Evolutionary conservation across 2,113 vertebrate species (phyloP), one percentile per base, ranked within the genome.

Genomic region (Polypterus bichir): DNA sequence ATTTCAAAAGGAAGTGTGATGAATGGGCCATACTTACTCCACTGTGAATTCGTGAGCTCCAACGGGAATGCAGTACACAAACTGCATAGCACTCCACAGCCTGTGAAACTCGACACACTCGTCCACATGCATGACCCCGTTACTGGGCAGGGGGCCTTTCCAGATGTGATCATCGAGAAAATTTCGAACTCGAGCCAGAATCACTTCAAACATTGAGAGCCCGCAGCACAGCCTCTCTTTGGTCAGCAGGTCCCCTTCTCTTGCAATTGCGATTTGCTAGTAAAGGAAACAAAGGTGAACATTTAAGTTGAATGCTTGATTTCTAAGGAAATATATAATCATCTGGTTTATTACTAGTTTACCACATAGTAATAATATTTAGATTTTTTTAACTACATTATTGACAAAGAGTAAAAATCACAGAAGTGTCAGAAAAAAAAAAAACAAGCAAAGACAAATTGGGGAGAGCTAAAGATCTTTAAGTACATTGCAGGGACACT

Each of bases 41-140:
- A 92, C 89, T 0, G 91, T 93, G 76, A 93, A 93, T 73, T 93
- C 91, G 0, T 93, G 87, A 0, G 89, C 82, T 48, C 91, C 91
- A 65, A 93, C 91, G 0, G 91, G 91, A 74, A 93, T 93, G 77
- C 91, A 93, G 77, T 93, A 93, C 7, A 93, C 91, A 1, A 93
- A 93, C 72, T 93, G 91, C 91, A 93, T 93, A 1, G 90, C 91
- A 0, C 91, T 92, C 91, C 90, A 92, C 6, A 93, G 84, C 7
- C 91, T 74, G 64, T 93, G 91, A 65, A 93, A 92, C 62, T 93
- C 90, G 64, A 90, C 90, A 0, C 91, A 93, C 68, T 93, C 91
- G 0, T 93, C 91, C 75, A 93, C 90, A 0, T 93, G 91, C 91
- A 92, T 92, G 71, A 93, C 91, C 0, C 91, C 91, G 0, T 93